Evolutionary conservation across 2,797 vertebrate genomes (phyloP).

Genomic region (Tachyglossus aculeatus): DNA sequence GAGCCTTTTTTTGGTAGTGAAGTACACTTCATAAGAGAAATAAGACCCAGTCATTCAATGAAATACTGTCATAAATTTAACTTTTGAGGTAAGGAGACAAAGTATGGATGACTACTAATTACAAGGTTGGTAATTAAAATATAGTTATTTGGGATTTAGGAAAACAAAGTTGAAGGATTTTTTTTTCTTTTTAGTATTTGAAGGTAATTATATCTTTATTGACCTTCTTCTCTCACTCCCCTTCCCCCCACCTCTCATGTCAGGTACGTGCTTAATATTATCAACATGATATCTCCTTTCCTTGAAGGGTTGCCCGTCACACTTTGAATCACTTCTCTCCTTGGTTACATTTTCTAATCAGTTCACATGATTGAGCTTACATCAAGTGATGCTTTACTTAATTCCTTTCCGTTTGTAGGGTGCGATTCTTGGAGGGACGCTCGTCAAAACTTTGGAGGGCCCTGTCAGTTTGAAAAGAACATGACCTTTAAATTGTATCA

Average conservation of each 20-base stretch:
- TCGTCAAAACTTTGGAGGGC: constrained; percentile 97
- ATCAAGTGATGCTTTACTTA: constrained; percentile 86
- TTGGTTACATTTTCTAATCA: constrained; percentile 83
- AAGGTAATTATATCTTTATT: constrained; percentile 75
- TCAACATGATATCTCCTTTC: constrained; percentile 73
- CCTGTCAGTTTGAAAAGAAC: constrained; percentile 99
- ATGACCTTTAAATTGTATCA: constrained; percentile 99
- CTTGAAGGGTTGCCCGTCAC: constrained; percentile 73
- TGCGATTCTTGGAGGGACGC: constrained; percentile 89
- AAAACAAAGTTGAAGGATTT: constrained; percentile 21
- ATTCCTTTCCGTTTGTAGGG: constrained; percentile 84
- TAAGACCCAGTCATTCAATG: not conserved
- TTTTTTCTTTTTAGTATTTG: constrained; percentile 17
- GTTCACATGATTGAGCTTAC: constrained; percentile 86
- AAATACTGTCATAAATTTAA: not conserved
- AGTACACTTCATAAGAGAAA: not conserved
- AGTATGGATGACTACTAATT: not conserved
- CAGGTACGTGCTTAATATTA: constrained; percentile 69
- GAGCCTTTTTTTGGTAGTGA: not conserved
- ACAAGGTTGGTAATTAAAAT: constrained; percentile 15
- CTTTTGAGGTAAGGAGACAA: constrained; percentile 8
- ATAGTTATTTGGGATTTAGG: constrained; percentile 27
- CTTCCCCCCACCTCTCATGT: constrained; percentile 43
- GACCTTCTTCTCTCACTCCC: constrained; percentile 50
- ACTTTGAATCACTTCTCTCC: constrained; percentile 64